A percentile compares a stretch with the other conserved stretches of the same genome.
phyloP scores from a whole-genome alignment of 2,888 invertebrate genomes.

The Ephialtes manifestator region DNA sequence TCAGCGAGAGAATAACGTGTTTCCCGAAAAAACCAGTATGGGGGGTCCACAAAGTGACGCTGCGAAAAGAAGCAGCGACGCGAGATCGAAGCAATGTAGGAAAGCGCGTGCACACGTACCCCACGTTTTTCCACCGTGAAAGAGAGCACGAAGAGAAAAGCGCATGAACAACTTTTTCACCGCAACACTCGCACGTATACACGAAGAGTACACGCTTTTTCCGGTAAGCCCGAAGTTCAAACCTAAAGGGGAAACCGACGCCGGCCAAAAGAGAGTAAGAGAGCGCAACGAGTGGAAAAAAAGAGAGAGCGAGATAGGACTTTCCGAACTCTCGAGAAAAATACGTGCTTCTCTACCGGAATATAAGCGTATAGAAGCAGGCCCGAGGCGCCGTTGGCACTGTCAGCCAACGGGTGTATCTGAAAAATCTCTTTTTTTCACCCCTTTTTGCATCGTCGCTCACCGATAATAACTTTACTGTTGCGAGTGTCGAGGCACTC shows the following conservation, averaged over 20 bases:
- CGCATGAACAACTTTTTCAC: slow-evolving; percentile 42
- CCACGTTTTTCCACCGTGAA: slow-evolving; percentile 2
- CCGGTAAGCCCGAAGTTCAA: slow-evolving; percentile 42
- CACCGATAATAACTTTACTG: slow-evolving; percentile 47
- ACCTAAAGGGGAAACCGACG: slow-evolving; percentile 37
- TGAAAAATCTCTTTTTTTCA: slow-evolving; percentile 17
- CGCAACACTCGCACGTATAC: slow-evolving; percentile 19
- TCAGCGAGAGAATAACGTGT: slow-evolving; percentile 40
- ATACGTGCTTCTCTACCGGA: slow-evolving; percentile 41
- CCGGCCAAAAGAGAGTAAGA: neutral
- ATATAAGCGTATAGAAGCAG: slow-evolving; percentile 19
- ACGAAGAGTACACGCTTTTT: slow-evolving; percentile 10
- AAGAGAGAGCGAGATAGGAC: slow-evolving; percentile 32
- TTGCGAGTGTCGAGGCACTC: slow-evolving; percentile 18
- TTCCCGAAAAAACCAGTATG: slow-evolving; percentile 44
- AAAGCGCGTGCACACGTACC: neutral
- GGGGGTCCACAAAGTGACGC: slow-evolving; percentile 11
- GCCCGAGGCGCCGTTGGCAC: slow-evolving; percentile 14
- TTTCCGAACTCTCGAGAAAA: slow-evolving; percentile 60
- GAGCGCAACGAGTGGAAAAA: neutral
- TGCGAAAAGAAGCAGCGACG: slow-evolving; percentile 14
- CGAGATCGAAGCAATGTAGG: slow-evolving; percentile 25
- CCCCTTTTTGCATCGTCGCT: slow-evolving; percentile 20
- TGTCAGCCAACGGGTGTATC: slow-evolving; percentile 19
- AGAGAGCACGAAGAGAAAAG: slow-evolving; percentile 15